Evolutionary conservation across 2,113 vertebrate genomes (phyloP).

Genomic region (Micromys minutus): DNA sequence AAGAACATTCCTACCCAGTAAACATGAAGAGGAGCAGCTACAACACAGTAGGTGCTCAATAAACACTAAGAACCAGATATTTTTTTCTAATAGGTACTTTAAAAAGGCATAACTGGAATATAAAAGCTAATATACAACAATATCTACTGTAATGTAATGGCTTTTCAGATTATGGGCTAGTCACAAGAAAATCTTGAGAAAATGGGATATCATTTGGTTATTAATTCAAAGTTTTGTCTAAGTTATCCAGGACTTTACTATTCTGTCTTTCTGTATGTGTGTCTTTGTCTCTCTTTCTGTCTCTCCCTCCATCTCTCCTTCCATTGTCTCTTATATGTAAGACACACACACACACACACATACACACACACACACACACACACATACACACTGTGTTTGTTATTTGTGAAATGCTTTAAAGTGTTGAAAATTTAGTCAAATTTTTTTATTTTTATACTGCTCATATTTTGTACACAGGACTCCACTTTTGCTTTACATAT

Average conservation of each 20-base stretch:
- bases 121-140: neutral
- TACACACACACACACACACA: neutral
- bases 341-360: neutral
- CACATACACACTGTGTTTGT: neutral
- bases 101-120: neutral
- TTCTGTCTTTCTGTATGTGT: neutral
- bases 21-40: neutral
- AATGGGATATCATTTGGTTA: constrained; percentile 19
- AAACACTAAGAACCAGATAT: neutral
- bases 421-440: constrained; percentile 16
- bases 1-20: neutral
- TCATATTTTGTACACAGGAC: neutral
- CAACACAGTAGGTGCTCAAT: constrained; percentile 11
- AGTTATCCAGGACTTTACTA: neutral
- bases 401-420: constrained; percentile 27
- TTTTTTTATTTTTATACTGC: neutral
- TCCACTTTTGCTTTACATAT: neutral
- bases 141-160: neutral
- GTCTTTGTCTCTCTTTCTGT: too few species aligned
- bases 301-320: neutral
- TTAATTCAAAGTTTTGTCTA: constrained; percentile 17
- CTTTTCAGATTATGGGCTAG: neutral
- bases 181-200: neutral
- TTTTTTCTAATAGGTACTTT: neutral
- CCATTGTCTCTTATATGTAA: neutral